Percentiles rank a stretch among this genome's conserved stretches.
These are phyloP conservation scores for Thymallus thymallus DNA, from an alignment of 2,113 vertebrate genomes.

Conservation along the genomic window DNA sequence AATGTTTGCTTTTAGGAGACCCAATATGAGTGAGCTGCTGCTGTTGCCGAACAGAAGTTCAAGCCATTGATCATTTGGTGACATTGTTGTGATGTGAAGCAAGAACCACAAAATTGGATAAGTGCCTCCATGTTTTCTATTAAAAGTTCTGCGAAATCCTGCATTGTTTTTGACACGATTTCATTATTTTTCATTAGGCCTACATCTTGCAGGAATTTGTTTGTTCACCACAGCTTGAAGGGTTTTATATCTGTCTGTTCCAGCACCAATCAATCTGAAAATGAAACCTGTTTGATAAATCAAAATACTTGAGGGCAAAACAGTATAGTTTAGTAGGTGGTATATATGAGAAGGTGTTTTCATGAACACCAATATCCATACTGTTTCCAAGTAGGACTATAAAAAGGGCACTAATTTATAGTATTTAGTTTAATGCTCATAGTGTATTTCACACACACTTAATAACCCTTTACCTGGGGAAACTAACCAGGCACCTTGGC, in stretches of 20 bases:
- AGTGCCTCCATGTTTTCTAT: constrained; percentile 18
- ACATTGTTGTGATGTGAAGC: constrained; percentile 38
- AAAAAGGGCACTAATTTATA: too few relatives aligned
- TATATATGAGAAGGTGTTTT: too few relatives aligned
- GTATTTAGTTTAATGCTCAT: background rate
- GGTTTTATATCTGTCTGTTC: constrained; percentile 25
- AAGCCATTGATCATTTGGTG: constrained; percentile 49
- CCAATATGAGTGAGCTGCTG: constrained; percentile 50
- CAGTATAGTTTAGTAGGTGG: too few relatives aligned
- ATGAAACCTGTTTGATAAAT: background rate
- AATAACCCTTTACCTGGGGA: background rate
- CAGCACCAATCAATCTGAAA: background rate
- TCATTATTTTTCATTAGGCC: constrained; percentile 43
- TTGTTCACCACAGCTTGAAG: constrained; percentile 30
- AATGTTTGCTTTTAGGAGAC: constrained; percentile 30
- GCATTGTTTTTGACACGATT: constrained; percentile 29
- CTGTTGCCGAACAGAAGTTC: constrained; percentile 20
- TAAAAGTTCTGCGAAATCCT: constrained; percentile 29
- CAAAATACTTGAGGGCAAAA: background rate
- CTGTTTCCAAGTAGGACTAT: too few relatives aligned
- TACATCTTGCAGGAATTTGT: constrained; percentile 13
- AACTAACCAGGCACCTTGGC: constrained; percentile 1
- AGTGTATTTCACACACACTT: background rate
- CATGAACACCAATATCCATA: too few relatives aligned
- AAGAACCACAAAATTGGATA: constrained; percentile 17